phyloP scores from a whole-genome alignment of 1,140 invertebrate genomes.

The Metaphire vulgaris region DNA sequence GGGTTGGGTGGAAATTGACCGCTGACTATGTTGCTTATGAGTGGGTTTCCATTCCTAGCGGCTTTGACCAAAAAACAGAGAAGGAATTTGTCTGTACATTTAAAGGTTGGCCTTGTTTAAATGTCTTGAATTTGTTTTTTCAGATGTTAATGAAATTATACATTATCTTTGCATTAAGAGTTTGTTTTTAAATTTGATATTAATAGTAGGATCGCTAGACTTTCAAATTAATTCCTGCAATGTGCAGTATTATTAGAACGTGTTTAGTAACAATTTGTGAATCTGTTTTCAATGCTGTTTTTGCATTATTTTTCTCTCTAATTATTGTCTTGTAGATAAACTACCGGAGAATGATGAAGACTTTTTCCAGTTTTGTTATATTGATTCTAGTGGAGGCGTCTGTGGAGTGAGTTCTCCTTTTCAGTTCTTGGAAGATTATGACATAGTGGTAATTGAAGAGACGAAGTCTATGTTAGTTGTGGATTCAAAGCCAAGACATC shows the following conservation, averaged over 20 bases:
- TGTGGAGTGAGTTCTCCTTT: background rate
- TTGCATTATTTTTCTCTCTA: background rate
- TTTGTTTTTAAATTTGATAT: too few species aligned
- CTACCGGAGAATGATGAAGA: background rate
- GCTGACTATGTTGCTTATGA: constrained; percentile 2
- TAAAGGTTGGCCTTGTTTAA: background rate
- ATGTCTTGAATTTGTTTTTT: background rate
- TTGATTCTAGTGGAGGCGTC: background rate
- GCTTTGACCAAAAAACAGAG: background rate
- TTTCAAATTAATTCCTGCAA: too few species aligned
- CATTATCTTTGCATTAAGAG: too few species aligned
- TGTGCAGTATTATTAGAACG: background rate
- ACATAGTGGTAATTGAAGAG: background rate
- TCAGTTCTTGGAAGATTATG: background rate
- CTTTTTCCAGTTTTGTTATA: background rate
- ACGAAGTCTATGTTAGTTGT: background rate
- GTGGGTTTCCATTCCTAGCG: background rate
- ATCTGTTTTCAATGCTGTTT: too few species aligned
- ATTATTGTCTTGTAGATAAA: background rate
- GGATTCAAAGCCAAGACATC: background rate
- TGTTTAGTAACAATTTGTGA: background rate
- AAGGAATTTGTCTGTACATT: background rate
- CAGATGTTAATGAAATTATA: background rate
- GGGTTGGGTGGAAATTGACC: constrained; percentile 21
- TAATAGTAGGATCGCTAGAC: too few species aligned